Evolutionary conservation across 1,140 invertebrate genomes (phyloP), one percentile per base, ranked within the genome.

Genomic region (Platorchestia sp.): DNA sequence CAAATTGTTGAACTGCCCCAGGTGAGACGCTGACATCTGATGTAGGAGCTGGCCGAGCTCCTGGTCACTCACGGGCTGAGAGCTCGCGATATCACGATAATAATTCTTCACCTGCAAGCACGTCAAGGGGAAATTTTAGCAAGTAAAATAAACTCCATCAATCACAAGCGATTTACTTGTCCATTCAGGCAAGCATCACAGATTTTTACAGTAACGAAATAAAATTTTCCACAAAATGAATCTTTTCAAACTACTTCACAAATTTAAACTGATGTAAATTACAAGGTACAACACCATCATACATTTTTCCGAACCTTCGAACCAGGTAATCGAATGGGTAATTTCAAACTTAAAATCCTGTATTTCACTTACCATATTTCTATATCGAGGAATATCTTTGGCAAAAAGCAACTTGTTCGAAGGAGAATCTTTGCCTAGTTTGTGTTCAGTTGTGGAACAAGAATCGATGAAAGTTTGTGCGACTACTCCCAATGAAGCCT

Each of bases 391-490:
- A 97, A 99, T 99, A 97, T 99, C 99, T 97, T 99, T 99, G 95
- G 99, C 99, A 97, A 99, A 99, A 43, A 99, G 97, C 95, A 99
- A 97, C 97, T 99, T 99, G 97, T 99, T 99, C 40, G 99, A 99
- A 45, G 99, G 99, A 45, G 99, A 99, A 97, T 99, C 99, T 97
- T 99, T 99, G 96, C 99, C 99, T 19, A 99, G 97, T 90, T 99
- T 97, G 97, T 99, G 98, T 97, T 99, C 98, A 16, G 98, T 98
- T 95, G 98, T 98, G 40, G 99, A 99, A 97, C 99, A 99, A 0
- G 99, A 98, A 97, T 99, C 99, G 98, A 99, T 99, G 97, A 99
- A 98, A 5, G 99, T 99, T 97, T 99, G 99, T 45, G 99, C 99
- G 96, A 99, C 99, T 51, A 99, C 99, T 96, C 98, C 99, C 51